These are phyloP conservation scores for Pygoscelis antarcticus DNA, from an alignment of 2,113 vertebrate genomes.

Conservation along the genomic window DNA sequence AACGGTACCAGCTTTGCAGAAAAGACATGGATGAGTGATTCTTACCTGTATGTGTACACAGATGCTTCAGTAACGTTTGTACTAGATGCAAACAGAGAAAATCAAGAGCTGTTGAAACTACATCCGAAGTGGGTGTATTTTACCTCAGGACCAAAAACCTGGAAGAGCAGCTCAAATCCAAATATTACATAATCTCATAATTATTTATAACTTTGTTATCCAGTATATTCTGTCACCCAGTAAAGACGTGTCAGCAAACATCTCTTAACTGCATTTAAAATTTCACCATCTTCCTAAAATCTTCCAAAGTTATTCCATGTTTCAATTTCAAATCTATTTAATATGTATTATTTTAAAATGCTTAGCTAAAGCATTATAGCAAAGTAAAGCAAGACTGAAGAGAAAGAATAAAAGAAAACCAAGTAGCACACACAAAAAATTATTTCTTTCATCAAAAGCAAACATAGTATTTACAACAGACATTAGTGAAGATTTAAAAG, in stretches of 20 bases:
- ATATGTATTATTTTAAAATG: not conserved
- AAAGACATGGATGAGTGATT: not conserved
- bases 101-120: not conserved
- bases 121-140: not conserved
- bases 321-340: not conserved
- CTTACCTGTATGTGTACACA: not conserved
- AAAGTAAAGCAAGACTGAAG: not conserved
- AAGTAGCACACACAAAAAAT: not conserved
- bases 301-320: not conserved
- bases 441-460: not conserved
- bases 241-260: not conserved
- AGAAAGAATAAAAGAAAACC: not conserved
- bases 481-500: not conserved
- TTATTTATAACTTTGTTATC: not conserved
- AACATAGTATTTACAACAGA: not conserved
- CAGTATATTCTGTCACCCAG: not conserved
- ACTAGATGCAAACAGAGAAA: not conserved
- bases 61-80: not conserved
- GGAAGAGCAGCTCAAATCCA: not conserved
- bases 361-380: not conserved
- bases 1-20: not conserved
- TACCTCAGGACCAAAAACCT: not conserved
- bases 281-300: not conserved
- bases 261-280: not conserved
- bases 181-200: not conserved